Base-by-base conservation (phyloP, 2,113 vertebrate genomes). In the Periophthalmus modestus region DNA sequence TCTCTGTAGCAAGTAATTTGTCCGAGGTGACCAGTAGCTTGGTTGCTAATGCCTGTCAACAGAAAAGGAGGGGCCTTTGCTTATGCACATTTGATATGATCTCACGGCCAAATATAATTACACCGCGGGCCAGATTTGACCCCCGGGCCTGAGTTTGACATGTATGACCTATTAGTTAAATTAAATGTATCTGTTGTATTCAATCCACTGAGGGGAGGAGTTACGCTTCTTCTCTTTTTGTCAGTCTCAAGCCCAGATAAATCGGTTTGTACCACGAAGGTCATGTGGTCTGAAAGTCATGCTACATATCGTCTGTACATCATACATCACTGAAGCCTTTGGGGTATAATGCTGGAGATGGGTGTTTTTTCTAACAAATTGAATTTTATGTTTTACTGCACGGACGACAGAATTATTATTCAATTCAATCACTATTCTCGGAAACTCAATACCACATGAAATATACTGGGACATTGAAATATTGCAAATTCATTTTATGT, bases 401-500 rank as follows among this genome's bases (percentile, higher is more conserved):
- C 82, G 19, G 39, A 65, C 46, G 71, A 63, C 69, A 77, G 70
- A 59, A 74, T 75, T 85, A 84, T 83, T 69, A 75, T 78, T 75
- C 72, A 55, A 36, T 89, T 85, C 77, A 78, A 79, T 90, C 83
- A 86, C 85, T 79, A 80, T 69, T 46, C 74, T 74, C 80, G 78
- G 78, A 84, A 74, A 79, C 76, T 78, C 71, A 85, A 89, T 88
- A 79, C 75, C 34, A 81, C 84, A 85, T 88, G 82, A 77, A 91
- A 91, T 90, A 87, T 87, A 82, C 79, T 77, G 71, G 72, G 46
- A 72, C 80, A 57, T 58, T 89, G 84, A 92, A 88, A 91, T 89
- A 89, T 85, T 81, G 83, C 82, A 87, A 88, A 92, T 91, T 85
- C 84, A 89, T 89, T 91, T 83, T 78, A 86, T 87, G 81, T 78